These are phyloP conservation scores for Steinernema scapterisci DNA, from an alignment of 2,888 invertebrate species.

Conservation along the genomic window DNA sequence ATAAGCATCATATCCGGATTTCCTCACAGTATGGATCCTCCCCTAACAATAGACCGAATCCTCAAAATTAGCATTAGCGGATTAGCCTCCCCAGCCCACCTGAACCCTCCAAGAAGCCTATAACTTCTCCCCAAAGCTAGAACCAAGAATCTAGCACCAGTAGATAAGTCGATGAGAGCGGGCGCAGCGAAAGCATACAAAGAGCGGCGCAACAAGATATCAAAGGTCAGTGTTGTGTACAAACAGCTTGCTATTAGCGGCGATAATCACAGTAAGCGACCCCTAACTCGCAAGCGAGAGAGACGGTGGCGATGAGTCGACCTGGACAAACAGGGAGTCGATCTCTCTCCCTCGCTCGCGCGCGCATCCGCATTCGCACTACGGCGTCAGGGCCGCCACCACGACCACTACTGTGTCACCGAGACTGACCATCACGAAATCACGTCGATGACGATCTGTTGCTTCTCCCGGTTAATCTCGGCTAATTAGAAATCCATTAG, in stretches of 20 bases:
- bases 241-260: conserved; percentile 29
- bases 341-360: not conserved
- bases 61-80: no score
- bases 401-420: not conserved
- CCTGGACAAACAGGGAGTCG: conserved; percentile 19
- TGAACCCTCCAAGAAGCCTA: no score
- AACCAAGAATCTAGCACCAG: no score
- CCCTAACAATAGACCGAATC: no score
- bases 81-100: no score
- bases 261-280: conserved; percentile 30
- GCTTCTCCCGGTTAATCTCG: not conserved
- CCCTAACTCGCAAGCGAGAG: not conserved
- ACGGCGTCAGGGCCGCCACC: conserved; percentile 1
- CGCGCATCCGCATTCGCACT: conserved; percentile 12
- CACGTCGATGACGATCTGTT: not conserved
- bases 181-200: conserved; percentile 7
- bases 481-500: conserved; percentile 25
- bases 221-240: conserved; percentile 30
- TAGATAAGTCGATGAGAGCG: not conserved
- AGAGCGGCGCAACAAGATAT: conserved; percentile 13
- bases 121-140: no score
- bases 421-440: no score
- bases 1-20: no score
- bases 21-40: no score
- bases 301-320: conserved; percentile 16